These are phyloP conservation scores for Psylliodes chrysocephalus DNA, from an alignment of 2,888 invertebrate species.

Conservation along the genomic window DNA sequence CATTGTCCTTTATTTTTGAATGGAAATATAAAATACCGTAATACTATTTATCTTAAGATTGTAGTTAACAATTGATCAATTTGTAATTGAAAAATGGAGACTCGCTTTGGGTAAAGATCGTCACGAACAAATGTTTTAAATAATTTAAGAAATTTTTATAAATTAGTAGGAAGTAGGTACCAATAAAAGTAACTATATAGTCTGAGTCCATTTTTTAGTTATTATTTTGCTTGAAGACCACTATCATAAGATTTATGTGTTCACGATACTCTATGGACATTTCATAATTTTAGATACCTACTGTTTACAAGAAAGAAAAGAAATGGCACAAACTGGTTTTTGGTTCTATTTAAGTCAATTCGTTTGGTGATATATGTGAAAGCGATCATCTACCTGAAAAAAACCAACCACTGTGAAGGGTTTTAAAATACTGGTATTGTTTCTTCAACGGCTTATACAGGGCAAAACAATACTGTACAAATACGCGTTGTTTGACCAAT, in stretches of 20 bases:
- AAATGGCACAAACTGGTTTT: slow-evolving; percentile 8
- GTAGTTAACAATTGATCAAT: too few species aligned
- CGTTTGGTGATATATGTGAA: neutral
- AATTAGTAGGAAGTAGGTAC: too few species aligned
- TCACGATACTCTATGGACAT: neutral
- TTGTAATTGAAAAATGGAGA: too few species aligned
- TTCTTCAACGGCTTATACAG: neutral
- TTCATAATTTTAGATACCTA: slow-evolving; percentile 6
- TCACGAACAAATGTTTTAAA: too few species aligned
- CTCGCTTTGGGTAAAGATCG: too few species aligned
- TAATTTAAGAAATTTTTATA: too few species aligned
- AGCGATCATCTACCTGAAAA: neutral
- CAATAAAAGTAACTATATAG: too few species aligned
- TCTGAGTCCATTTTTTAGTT: too few species aligned
- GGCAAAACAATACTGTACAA: neutral
- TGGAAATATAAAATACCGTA: too few species aligned
- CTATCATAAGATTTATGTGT: neutral
- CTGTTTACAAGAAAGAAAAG: neutral
- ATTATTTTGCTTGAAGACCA: neutral
- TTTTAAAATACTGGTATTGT: neutral
- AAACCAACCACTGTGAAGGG: neutral
- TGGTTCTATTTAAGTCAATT: neutral
- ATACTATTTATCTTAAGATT: too few species aligned
- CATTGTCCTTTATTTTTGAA: too few species aligned
- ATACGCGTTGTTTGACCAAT: too few species aligned